Percentiles rank a stretch among this genome's conserved stretches.
phyloP scores from a whole-genome alignment of 2,888 invertebrate species.

The Psylliodes chrysocephalus region DNA sequence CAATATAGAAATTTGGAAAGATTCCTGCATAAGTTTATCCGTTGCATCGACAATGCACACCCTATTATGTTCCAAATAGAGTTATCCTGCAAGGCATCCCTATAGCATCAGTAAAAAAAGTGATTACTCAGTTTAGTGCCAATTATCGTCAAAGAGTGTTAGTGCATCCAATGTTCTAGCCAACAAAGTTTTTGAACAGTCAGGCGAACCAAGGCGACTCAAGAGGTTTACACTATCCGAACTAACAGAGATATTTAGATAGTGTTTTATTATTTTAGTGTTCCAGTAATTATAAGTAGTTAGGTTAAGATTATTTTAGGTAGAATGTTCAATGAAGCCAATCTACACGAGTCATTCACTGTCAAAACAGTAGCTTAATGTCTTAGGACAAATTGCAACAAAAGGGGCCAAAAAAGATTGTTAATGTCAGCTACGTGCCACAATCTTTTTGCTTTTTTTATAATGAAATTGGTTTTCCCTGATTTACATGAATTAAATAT shows the following conservation, averaged over 20 bases:
- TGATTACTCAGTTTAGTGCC: not conserved
- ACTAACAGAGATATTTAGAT: not conserved
- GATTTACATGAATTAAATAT: no score
- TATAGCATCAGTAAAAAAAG: not conserved
- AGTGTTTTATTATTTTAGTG: not conserved
- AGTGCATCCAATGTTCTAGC: not conserved
- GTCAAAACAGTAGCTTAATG: not conserved
- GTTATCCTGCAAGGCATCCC: not conserved
- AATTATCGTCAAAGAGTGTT: not conserved
- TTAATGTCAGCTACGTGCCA: no score
- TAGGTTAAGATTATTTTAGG: not conserved
- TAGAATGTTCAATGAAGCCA: not conserved
- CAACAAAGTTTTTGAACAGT: not conserved
- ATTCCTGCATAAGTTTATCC: not conserved
- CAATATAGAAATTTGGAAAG: no score
- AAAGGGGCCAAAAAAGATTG: not conserved
- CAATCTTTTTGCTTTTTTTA: no score
- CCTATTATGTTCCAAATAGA: no score
- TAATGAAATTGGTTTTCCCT: no score
- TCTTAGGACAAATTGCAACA: not conserved
- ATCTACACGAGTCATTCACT: not conserved
- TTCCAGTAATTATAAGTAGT: not conserved
- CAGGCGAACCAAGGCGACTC: not conserved
- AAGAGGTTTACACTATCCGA: not conserved
- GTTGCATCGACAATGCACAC: not conserved